These are phyloP conservation scores for Caenorhabditis tropicalis DNA, from an alignment of 1,140 invertebrate species.

Conservation along the genomic window DNA sequence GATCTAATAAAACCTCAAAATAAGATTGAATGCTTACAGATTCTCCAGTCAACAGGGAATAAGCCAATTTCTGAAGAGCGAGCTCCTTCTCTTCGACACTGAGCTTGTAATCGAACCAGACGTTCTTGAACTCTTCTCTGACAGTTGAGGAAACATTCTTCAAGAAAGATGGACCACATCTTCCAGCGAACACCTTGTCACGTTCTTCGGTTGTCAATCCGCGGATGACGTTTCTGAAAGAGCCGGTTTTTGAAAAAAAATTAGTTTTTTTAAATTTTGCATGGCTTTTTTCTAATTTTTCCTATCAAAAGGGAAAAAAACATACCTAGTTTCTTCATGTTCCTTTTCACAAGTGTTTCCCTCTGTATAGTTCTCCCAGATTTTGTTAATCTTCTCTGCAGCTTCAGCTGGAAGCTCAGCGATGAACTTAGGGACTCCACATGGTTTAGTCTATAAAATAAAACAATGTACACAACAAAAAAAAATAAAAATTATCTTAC, in stretches of 20 bases:
- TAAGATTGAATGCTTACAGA: constrained; percentile 60
- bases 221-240: constrained; percentile 57
- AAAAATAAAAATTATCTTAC: constrained; percentile 47
- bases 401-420: constrained; percentile 63
- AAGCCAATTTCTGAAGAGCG: constrained; percentile 65
- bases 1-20: background rate
- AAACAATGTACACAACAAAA: background rate
- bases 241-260: background rate
- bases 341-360: constrained; percentile 66
- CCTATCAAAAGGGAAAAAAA: no score
- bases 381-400: constrained; percentile 63
- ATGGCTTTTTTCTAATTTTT: no score
- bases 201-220: constrained; percentile 62
- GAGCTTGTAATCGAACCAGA: constrained; percentile 67
- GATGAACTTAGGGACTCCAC: constrained; percentile 62
- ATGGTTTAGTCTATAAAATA: constrained; percentile 61
- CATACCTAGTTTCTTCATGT: constrained; percentile 61
- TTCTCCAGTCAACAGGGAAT: constrained; percentile 62
- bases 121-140: constrained; percentile 63
- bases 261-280: no score
- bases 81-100: constrained; percentile 66
- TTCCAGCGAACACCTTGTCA: constrained; percentile 64
- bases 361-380: constrained; percentile 68
- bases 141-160: constrained; percentile 62
- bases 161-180: constrained; percentile 67